These are phyloP conservation scores for Clistopyga incitator DNA, from an alignment of 2,888 invertebrate species.

Conservation along the genomic window DNA sequence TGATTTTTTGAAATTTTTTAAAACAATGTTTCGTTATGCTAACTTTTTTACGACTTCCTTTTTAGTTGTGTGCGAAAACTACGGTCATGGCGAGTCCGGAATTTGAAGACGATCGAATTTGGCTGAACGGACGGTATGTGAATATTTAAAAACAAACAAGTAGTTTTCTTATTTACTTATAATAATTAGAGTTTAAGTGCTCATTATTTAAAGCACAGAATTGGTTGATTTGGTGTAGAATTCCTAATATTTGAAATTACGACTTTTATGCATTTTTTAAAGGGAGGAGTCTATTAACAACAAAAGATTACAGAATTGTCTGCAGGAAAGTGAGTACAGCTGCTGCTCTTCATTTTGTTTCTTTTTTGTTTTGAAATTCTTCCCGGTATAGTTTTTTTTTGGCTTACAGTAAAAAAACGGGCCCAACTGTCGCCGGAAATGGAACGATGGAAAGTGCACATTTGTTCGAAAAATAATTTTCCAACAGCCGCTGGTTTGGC, in stretches of 20 bases:
- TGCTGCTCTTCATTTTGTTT: background rate
- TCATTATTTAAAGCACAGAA: too few relatives aligned
- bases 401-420: constrained; percentile 85
- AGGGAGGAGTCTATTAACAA: constrained; percentile 91
- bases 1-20: background rate
- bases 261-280: constrained; percentile 66
- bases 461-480: constrained; percentile 97
- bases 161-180: too few relatives aligned
- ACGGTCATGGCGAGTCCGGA: constrained; percentile 90
- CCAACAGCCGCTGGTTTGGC: constrained; percentile 99
- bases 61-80: constrained; percentile 95
- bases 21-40: background rate
- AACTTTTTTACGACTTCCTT: constrained; percentile 50
- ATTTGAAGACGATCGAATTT: constrained; percentile 92
- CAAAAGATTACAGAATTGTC: constrained; percentile 90
- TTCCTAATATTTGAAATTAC: background rate
- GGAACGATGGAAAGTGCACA: constrained; percentile 90
- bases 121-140: constrained; percentile 92
- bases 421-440: constrained; percentile 83
- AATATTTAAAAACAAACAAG: constrained; percentile 30
- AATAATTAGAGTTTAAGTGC: too few relatives aligned
- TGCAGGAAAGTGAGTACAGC: constrained; percentile 88
- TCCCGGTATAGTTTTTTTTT: constrained; percentile 50
- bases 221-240: too few relatives aligned
- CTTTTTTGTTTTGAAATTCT: background rate